Conservation (phyloP, 1,140 invertebrate genomes). For the Bombus waltoni region DNA sequence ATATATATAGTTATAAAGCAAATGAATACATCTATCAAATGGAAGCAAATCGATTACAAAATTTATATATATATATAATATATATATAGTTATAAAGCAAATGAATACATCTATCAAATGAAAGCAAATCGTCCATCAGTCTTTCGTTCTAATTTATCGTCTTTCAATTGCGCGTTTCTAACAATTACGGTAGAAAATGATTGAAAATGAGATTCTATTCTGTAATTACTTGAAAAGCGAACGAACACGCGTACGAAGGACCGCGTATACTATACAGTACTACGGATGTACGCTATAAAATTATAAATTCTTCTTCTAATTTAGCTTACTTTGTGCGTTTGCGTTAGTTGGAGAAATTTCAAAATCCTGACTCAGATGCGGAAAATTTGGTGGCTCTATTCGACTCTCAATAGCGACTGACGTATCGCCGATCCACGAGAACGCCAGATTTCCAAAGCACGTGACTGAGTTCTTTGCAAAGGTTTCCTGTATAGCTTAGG, state of each 20-base stretch:
- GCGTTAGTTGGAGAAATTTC: neutral
- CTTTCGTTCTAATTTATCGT: too few species aligned
- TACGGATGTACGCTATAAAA: neutral
- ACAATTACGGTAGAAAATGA: neutral
- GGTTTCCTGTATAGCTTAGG: neutral
- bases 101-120: too few species aligned
- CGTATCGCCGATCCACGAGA: constrained; percentile 8
- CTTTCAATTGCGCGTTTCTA: neutral
- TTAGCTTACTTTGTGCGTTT: neutral
- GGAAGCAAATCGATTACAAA: neutral
- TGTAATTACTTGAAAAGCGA: neutral
- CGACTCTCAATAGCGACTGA: constrained; percentile 1
- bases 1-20: too few species aligned
- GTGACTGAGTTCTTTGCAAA: constrained; percentile 4
- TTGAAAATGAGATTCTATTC: neutral
- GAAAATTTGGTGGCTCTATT: neutral
- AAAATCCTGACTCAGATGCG: neutral
- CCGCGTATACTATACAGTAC: too few species aligned
- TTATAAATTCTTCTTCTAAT: neutral
- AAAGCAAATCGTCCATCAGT: too few species aligned
- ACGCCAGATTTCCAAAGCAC: constrained; percentile 22
- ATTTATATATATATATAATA: too few species aligned
- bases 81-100: too few species aligned
- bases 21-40: too few species aligned
- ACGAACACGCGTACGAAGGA: neutral